Percentiles rank a stretch among this genome's conserved stretches.
Conservation (phyloP, 1,140 invertebrate genomes). For the Ceratitis capitata region DNA sequence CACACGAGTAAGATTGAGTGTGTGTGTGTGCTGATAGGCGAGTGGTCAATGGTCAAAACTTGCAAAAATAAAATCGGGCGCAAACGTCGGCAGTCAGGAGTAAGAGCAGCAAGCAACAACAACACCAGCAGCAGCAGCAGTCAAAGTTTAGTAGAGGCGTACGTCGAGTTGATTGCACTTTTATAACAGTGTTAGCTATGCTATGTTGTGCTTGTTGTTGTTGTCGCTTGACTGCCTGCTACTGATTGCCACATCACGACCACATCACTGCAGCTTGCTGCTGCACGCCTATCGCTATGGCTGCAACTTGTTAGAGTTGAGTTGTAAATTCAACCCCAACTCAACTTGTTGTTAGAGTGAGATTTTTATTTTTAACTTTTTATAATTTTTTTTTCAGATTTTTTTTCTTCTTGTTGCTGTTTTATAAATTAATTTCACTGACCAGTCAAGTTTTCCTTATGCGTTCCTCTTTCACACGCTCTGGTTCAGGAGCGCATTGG, state of each 20-base stretch:
- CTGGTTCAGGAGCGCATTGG: background rate
- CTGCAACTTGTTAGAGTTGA: background rate
- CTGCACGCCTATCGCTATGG: background rate
- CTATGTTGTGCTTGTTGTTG: background rate
- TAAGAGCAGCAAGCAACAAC: background rate
- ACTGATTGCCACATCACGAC: conserved; percentile 18
- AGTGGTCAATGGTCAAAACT: conserved; percentile 27
- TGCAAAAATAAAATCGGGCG: background rate
- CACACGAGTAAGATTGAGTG: background rate
- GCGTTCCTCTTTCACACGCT: background rate
- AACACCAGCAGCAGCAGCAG: background rate
- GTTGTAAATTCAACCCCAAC: background rate
- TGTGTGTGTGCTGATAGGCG: conserved; percentile 16
- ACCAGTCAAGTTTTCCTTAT: background rate
- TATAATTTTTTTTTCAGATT: background rate
- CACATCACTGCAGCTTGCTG: no score
- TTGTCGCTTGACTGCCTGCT: background rate
- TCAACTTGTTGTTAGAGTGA: background rate
- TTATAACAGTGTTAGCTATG: background rate
- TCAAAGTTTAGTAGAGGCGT: background rate
- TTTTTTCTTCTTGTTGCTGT: background rate
- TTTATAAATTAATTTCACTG: background rate
- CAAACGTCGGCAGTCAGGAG: background rate
- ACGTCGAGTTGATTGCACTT: conserved; percentile 29
- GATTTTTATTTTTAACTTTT: background rate